These are phyloP conservation scores for Hydrolagus colliei DNA, from an alignment of 2,797 vertebrate genomes.

Conservation along the genomic window DNA sequence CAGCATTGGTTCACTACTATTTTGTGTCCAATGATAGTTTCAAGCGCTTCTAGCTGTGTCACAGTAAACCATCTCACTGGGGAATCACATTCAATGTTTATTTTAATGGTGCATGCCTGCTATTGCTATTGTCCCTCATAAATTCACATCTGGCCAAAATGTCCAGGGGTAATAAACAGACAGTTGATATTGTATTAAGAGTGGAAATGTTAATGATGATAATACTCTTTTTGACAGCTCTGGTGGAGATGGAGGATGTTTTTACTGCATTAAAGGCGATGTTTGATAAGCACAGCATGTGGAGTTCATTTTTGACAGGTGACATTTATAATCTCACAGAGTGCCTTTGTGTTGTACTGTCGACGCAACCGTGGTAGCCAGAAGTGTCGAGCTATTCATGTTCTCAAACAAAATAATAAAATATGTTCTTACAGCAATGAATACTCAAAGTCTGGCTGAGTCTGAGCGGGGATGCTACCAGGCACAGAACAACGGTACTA, in stretches of 20 bases:
- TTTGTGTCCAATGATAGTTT: not conserved
- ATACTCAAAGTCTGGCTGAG: not conserved
- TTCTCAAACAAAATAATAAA: not conserved
- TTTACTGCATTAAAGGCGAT: not conserved
- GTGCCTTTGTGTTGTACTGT: not conserved
- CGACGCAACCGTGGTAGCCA: not conserved
- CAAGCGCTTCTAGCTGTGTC: not conserved
- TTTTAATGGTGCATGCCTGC: not conserved
- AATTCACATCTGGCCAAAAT: not conserved
- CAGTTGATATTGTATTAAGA: not conserved
- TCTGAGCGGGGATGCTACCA: no score
- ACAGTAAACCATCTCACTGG: not conserved
- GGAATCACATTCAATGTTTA: not conserved
- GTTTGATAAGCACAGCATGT: not conserved
- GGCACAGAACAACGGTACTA: no score
- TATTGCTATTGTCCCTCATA: not conserved
- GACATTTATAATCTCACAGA: not conserved
- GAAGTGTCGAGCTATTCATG: not conserved
- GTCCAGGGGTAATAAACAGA: not conserved
- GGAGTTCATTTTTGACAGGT: not conserved
- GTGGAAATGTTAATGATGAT: not conserved
- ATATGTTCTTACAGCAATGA: not conserved
- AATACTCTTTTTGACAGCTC: not conserved
- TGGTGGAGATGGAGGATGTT: not conserved
- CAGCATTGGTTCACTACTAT: not conserved